phyloP scores from a whole-genome alignment of 1,140 invertebrate genomes.

The Tetraneura akinire region DNA sequence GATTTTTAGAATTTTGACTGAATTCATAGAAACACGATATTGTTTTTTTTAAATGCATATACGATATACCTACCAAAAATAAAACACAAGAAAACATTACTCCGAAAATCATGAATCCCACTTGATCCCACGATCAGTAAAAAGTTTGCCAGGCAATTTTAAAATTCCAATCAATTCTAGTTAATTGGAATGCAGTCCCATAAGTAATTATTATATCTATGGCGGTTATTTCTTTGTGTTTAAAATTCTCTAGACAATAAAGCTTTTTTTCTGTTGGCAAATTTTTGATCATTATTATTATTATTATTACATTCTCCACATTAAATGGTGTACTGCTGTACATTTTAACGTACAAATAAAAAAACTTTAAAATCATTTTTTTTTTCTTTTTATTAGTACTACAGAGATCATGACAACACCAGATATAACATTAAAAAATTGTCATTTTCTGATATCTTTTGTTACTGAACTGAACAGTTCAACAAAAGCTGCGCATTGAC shows the following conservation, averaged over 20 bases:
- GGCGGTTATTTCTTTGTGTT: constrained; percentile 27
- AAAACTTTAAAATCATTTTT: constrained; percentile 12
- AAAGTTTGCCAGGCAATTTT: neutral
- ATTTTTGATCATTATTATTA: constrained; percentile 31
- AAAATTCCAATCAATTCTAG: constrained; percentile 23
- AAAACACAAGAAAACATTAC: neutral
- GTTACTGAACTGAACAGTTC: too few species aligned
- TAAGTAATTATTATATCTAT: constrained; percentile 33
- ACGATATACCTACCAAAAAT: neutral
- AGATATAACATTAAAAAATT: constrained; percentile 2
- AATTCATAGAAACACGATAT: constrained; percentile 10
- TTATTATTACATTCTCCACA: constrained; percentile 16
- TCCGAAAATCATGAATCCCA: neutral
- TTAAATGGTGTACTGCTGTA: neutral
- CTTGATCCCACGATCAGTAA: neutral
- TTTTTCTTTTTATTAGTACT: neutral
- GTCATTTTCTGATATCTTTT: neutral
- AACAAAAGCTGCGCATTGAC: too few species aligned
- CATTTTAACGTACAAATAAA: neutral
- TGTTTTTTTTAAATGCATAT: neutral
- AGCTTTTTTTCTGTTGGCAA: constrained; percentile 20
- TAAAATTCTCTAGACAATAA: constrained; percentile 27
- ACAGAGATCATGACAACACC: neutral
- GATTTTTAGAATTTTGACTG: neutral
- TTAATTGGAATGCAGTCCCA: constrained; percentile 41